Percentiles rank a stretch among this genome's conserved stretches.
These are phyloP conservation scores for Phengaris arion DNA, from an alignment of 2,888 invertebrate species.

Conservation along the genomic window DNA sequence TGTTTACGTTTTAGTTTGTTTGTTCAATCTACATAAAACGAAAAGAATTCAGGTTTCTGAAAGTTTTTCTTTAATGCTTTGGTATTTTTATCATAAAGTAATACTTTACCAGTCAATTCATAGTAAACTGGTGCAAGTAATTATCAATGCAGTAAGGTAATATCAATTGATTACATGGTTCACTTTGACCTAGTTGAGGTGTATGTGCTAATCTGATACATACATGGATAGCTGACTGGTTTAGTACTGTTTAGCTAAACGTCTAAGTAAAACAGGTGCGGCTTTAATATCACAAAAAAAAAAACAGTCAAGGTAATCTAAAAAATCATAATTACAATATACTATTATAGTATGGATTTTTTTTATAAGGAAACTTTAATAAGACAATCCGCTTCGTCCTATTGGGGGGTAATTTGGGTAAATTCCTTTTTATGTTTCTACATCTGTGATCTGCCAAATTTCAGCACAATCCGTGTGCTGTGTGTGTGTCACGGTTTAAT, in stretches of 20 bases:
- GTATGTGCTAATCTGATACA: slow-evolving; percentile 15
- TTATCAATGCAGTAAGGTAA: slow-evolving; percentile 9
- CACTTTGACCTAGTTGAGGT: slow-evolving; percentile 31
- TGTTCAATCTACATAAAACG: too few species aligned
- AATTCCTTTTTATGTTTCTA: too few species aligned
- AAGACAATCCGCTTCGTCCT: too few species aligned
- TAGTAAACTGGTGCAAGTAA: slow-evolving; percentile 8
- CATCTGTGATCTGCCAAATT: too few species aligned
- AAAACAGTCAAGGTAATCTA: background rate
- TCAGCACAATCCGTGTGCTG: too few species aligned
- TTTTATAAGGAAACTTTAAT: too few species aligned
- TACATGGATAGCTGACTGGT: slow-evolving; percentile 18
- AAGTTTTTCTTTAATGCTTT: too few species aligned
- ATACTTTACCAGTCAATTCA: background rate
- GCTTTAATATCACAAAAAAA: background rate
- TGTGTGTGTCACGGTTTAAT: too few species aligned
- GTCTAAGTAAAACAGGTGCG: background rate
- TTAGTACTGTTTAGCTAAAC: background rate
- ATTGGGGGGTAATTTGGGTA: too few species aligned
- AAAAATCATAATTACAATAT: background rate
- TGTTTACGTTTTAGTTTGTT: too few species aligned
- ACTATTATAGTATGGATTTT: too few species aligned
- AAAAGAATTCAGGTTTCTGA: too few species aligned
- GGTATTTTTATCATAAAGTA: background rate
- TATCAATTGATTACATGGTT: slow-evolving; percentile 20